phyloP scores from a whole-genome alignment of 1,140 invertebrate genomes.

The Notospermus geniculatus region DNA sequence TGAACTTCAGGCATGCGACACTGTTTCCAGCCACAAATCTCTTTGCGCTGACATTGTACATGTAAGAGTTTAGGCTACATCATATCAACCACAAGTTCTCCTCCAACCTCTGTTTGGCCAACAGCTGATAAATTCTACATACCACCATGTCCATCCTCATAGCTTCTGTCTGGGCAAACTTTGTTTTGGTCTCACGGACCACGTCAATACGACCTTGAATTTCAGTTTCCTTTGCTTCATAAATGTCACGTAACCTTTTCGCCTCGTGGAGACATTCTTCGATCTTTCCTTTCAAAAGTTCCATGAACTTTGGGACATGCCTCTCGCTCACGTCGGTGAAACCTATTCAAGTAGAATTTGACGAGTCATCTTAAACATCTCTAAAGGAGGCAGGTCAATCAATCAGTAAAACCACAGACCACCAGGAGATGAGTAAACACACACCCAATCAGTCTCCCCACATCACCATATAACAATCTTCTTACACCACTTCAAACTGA shows the following conservation, averaged over 20 bases:
- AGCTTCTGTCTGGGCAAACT: constrained; percentile 42
- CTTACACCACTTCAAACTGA: neutral
- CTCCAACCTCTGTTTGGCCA: constrained; percentile 21
- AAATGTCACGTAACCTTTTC: constrained; percentile 33
- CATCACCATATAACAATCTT: too few relatives aligned
- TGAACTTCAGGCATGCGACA: too few relatives aligned
- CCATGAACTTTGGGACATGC: constrained; percentile 35
- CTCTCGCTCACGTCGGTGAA: constrained; percentile 31
- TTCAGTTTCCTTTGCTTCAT: constrained; percentile 36
- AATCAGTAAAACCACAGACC: too few relatives aligned
- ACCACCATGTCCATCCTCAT: constrained; percentile 46
- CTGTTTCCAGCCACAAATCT: too few relatives aligned
- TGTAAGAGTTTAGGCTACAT: too few relatives aligned
- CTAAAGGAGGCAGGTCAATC: too few relatives aligned
- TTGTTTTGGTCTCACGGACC: constrained; percentile 42
- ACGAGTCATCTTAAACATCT: too few relatives aligned
- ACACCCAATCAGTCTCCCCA: too few relatives aligned
- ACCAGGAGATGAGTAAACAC: too few relatives aligned
- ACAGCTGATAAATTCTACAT: constrained; percentile 16
- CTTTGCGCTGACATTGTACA: too few relatives aligned
- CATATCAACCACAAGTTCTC: constrained; percentile 40
- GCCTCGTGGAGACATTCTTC: constrained; percentile 27
- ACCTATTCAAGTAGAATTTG: constrained; percentile 22
- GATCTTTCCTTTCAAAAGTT: constrained; percentile 30
- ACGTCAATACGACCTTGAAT: constrained; percentile 45